phyloP scores from a whole-genome alignment of 2,888 invertebrate species.

The Drosophila seclusa region DNA sequence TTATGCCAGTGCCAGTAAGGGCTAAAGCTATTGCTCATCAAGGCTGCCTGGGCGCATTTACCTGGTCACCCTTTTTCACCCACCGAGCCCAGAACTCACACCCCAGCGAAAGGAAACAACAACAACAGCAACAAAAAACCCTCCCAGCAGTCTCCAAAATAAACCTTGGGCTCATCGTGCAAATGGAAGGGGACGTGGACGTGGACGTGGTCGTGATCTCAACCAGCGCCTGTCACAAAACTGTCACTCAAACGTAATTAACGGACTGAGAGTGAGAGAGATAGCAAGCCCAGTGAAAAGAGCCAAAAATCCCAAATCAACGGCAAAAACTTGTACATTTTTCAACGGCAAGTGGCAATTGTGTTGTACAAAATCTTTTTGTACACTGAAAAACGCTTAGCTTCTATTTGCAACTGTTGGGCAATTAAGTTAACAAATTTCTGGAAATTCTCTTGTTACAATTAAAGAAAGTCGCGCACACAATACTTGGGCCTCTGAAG shows the following conservation, averaged over 20 bases:
- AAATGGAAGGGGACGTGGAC: constrained; percentile 17
- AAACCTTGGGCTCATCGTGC: constrained; percentile 1
- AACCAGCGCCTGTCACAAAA: constrained; percentile 71
- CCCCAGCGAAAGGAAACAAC: neutral
- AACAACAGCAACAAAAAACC: neutral
- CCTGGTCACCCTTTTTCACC: constrained; percentile 78
- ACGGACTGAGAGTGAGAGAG: constrained; percentile 42
- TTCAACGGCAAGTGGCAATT: constrained; percentile 42
- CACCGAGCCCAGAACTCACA: constrained; percentile 41
- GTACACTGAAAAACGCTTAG: constrained; percentile 62
- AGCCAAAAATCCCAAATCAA: constrained; percentile 53
- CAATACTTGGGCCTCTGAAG: constrained; percentile 1
- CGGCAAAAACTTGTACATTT: constrained; percentile 58
- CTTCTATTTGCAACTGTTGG: constrained; percentile 7
- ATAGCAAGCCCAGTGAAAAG: constrained; percentile 22
- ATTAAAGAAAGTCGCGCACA: constrained; percentile 40
- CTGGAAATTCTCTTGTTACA: constrained; percentile 44
- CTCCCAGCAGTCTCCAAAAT: constrained; percentile 12
- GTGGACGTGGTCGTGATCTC: constrained; percentile 34
- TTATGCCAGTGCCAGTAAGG: constrained; percentile 27
- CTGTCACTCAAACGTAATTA: constrained; percentile 83
- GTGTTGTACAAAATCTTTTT: constrained; percentile 13
- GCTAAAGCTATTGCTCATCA: constrained; percentile 18
- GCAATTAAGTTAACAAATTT: constrained; percentile 64
- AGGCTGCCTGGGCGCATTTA: constrained; percentile 59